phyloP scores from a whole-genome alignment of 2,888 invertebrate genomes.

The Heteropelma amictum region DNA sequence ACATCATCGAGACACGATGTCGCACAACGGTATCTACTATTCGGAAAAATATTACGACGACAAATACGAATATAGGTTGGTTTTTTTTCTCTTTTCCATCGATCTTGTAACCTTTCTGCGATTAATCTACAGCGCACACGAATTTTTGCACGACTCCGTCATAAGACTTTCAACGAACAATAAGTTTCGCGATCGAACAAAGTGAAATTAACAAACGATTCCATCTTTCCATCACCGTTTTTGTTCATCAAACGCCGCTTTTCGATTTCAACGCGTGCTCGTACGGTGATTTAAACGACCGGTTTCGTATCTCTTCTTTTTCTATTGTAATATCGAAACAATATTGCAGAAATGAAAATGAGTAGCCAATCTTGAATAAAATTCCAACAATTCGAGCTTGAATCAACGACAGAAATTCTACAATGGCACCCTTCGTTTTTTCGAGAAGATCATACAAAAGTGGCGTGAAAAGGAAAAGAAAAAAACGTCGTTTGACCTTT shows the following conservation, averaged over 20 bases:
- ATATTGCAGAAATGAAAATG: too few species aligned
- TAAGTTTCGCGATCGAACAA: background rate
- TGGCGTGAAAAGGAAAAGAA: background rate
- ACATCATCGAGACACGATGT: constrained; percentile 77
- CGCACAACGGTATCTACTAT: constrained; percentile 89
- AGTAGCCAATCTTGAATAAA: too few species aligned
- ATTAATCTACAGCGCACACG: too few species aligned
- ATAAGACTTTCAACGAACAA: too few species aligned
- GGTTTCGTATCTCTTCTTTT: constrained; percentile 35
- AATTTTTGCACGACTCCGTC: too few species aligned
- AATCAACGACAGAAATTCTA: too few species aligned
- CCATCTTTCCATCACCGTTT: constrained; percentile 1
- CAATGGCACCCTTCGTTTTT: too few species aligned
- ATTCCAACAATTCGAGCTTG: too few species aligned
- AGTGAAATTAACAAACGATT: background rate
- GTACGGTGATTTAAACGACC: constrained; percentile 54
- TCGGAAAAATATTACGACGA: constrained; percentile 96
- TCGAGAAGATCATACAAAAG: background rate
- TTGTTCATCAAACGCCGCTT: constrained; percentile 1
- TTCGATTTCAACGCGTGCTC: constrained; percentile 29
- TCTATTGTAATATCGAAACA: background rate
- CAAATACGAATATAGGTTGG: constrained; percentile 93
- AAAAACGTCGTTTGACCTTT: constrained; percentile 15
- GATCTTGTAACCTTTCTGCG: background rate
- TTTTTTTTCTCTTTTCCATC: constrained; percentile 44